phyloP scores from a whole-genome alignment of 53 echinoderm and acorn worm genomes.

The Patiria pectinifera region DNA sequence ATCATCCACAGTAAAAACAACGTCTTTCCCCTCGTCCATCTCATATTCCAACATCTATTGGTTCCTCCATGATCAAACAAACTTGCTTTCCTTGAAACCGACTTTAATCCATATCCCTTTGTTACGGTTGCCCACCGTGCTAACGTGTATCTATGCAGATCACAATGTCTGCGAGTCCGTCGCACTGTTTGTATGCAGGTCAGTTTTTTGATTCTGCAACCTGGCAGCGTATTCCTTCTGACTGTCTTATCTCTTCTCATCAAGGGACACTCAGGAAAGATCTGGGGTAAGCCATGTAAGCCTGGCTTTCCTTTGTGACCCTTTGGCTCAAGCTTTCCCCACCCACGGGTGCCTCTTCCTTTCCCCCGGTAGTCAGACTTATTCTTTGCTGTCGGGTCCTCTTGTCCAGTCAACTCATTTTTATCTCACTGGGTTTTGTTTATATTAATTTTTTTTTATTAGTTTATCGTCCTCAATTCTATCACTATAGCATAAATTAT shows the following conservation, averaged over 20 bases:
- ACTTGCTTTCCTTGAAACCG: too few species aligned
- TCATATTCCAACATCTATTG: too few species aligned
- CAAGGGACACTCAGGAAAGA: not conserved
- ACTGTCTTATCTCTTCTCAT: not conserved
- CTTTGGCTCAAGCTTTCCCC: not conserved
- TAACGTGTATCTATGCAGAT: not conserved
- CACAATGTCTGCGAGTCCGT: not conserved
- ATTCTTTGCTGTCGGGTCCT: not conserved
- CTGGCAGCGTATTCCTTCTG: too few species aligned
- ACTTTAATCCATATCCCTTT: too few species aligned
- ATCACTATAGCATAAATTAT: not conserved
- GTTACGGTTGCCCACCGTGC: too few species aligned
- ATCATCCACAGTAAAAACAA: too few species aligned
- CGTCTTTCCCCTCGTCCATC: too few species aligned
- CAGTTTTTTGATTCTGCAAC: not conserved
- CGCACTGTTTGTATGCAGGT: not conserved
- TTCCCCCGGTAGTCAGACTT: slow-evolving; percentile 10
- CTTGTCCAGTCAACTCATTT: not conserved
- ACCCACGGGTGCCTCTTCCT: not conserved
- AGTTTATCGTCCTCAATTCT: not conserved
- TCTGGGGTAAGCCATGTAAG: slow-evolving; percentile 6
- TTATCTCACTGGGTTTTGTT: not conserved
- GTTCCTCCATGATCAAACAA: too few species aligned
- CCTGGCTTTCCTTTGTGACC: not conserved
- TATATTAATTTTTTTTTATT: not conserved